A percentile compares a stretch with the other conserved stretches of the same genome.
These are phyloP conservation scores for Choristoneura fumiferana DNA, from an alignment of 1,140 invertebrate species.

Conservation along the genomic window DNA sequence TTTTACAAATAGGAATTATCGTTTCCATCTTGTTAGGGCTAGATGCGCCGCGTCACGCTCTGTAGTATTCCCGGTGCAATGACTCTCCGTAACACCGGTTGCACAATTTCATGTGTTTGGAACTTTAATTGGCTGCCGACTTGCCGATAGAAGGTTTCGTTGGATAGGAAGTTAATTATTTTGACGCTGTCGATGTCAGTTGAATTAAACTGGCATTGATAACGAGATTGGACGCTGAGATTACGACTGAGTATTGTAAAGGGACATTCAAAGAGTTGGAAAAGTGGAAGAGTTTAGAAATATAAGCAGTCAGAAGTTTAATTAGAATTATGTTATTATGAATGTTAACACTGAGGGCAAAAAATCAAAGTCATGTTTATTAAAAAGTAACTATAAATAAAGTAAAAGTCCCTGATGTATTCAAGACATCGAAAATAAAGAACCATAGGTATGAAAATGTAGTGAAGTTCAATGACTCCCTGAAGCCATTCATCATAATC, in stretches of 20 bases:
- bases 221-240: neutral
- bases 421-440: too few relatives aligned
- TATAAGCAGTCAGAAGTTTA: too few relatives aligned
- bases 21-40: neutral
- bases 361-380: too few relatives aligned
- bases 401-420: too few relatives aligned
- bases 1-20: neutral
- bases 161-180: slow-evolving; percentile 6
- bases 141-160: neutral
- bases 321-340: too few relatives aligned
- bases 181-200: neutral
- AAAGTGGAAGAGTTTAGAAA: too few relatives aligned
- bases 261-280: too few relatives aligned
- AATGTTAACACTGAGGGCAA: too few relatives aligned
- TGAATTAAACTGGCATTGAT: neutral
- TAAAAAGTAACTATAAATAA: too few relatives aligned
- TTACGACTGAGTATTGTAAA: slow-evolving; percentile 8
- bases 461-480: slow-evolving; percentile 18
- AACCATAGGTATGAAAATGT: slow-evolving; percentile 18
- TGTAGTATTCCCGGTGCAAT: slow-evolving; percentile 31
- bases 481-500: slow-evolving; percentile 20
- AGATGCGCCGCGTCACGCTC: slow-evolving; percentile 1
- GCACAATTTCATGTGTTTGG: slow-evolving; percentile 39
- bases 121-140: slow-evolving; percentile 34
- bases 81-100: slow-evolving; percentile 47